phyloP scores from a whole-genome alignment of 2,888 invertebrate genomes.

The Mythimna loreyi region DNA sequence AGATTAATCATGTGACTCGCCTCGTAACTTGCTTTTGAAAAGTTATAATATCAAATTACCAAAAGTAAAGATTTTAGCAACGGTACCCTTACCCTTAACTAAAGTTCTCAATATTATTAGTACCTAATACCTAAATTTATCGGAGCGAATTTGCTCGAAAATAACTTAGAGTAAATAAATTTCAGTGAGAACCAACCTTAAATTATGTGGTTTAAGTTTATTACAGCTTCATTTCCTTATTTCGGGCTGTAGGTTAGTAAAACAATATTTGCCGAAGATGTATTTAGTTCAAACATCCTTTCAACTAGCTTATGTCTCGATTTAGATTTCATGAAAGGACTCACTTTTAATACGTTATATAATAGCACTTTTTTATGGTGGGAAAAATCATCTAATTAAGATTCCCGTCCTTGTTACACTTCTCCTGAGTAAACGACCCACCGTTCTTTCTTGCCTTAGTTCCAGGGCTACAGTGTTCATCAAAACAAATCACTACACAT shows the following conservation, averaged over 20 bases:
- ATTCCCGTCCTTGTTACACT: no score
- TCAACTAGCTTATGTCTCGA: no score
- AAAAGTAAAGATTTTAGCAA: neutral
- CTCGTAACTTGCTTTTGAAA: neutral
- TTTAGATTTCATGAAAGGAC: no score
- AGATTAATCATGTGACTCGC: no score
- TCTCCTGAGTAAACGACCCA: no score
- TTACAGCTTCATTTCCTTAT: conserved; percentile 6
- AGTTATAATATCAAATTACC: neutral
- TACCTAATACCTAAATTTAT: conserved; percentile 15
- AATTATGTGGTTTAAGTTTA: conserved; percentile 1
- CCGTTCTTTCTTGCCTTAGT: no score
- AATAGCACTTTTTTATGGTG: no score
- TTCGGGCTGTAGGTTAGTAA: neutral
- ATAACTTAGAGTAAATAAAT: conserved; percentile 7
- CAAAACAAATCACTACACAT: no score
- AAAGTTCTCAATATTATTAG: conserved; percentile 19
- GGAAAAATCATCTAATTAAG: no score
- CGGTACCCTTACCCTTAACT: conserved; percentile 27
- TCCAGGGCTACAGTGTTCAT: no score
- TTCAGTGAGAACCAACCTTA: conserved; percentile 9
- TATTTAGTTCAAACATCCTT: conserved; percentile 3
- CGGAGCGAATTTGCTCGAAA: conserved; percentile 10
- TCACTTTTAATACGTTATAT: no score
- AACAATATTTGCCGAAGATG: neutral